Evolutionary conservation across 2,113 vertebrate species (phyloP).

Genomic region (Tauraco erythrolophus): DNA sequence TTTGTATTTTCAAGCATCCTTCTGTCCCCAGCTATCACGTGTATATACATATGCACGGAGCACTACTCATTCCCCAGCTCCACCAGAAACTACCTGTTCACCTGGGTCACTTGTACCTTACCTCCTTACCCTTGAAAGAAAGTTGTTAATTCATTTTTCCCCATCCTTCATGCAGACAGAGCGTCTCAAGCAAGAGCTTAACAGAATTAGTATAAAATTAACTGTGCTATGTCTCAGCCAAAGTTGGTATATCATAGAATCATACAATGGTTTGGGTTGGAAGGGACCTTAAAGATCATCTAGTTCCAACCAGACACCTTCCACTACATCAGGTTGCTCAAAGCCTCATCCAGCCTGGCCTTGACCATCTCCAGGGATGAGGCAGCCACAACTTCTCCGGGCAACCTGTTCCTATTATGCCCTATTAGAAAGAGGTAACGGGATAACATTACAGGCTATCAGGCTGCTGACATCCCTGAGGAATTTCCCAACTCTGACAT

Average conservation of each 20-base stretch:
- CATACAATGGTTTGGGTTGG: too few species aligned
- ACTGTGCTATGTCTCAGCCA: background rate
- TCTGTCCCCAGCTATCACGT: background rate
- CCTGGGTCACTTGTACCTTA: background rate
- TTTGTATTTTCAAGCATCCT: background rate
- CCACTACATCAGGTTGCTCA: too few species aligned
- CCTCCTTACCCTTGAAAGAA: background rate
- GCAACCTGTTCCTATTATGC: too few species aligned
- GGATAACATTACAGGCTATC: background rate
- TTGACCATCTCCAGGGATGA: too few species aligned
- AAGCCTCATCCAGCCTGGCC: too few species aligned
- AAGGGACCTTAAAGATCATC: too few species aligned
- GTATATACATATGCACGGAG: background rate
- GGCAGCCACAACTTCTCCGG: too few species aligned
- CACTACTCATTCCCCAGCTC: background rate
- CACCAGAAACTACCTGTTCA: background rate
- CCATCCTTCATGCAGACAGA: background rate
- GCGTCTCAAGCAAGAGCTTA: background rate
- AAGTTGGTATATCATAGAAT: background rate
- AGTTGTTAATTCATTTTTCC: background rate
- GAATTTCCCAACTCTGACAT: background rate
- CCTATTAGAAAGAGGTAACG: background rate
- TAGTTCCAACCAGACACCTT: too few species aligned
- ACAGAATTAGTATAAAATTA: background rate
- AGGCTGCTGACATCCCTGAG: background rate